Base-by-base conservation (phyloP, 1,140 invertebrate genomes). In the Meloidogyne floridensis region DNA sequence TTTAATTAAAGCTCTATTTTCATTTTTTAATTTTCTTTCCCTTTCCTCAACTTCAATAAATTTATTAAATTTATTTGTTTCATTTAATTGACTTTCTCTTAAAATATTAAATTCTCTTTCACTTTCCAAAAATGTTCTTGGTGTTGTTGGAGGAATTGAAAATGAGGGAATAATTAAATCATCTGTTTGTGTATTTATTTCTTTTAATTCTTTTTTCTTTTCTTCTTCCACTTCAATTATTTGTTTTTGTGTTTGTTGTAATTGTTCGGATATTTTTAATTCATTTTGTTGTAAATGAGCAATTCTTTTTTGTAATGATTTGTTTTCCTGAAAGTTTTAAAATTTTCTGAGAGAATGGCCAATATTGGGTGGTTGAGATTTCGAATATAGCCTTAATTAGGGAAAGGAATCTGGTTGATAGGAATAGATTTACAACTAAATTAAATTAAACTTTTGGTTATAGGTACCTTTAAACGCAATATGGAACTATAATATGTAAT, bases 1-100 rank as follows among this genome's bases (percentile, higher is more conserved):
- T 74, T 83, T 82, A 18, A n/a, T 72, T 10, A 82, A 7, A 3
- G 11, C 8, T 43, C 65, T 70, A n/a, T 81, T 59, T 71, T 81
- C 73, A 43, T 4, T 69, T 42, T 69, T 56, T 8, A 54, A 13
- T n/a, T 5, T 81, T 18, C 72, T 59, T 75, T 42, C 70, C n/a
- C 72, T 9, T 56, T 20, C 18, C 9, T 47, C 72, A 11, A n/a
- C 51, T 80, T 72, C 51, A 47, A 69, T 8, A 51, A 65, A 71
- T 47, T 71, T 70, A 56, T 6, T 32, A 51, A 65, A 71, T 47
- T 71, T 70, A 56, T 6, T 32, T 47, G 9, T n/a, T 42, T 69
- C 47, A 47, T 10, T 43, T 53, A 18, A 47, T 80, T 20, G 43
- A 51, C 42, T 11, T 75, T 73, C 74, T 51, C 15, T 74, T 54